phyloP scores from a whole-genome alignment of 2,888 invertebrate species.

The Dolomedes plantarius region DNA sequence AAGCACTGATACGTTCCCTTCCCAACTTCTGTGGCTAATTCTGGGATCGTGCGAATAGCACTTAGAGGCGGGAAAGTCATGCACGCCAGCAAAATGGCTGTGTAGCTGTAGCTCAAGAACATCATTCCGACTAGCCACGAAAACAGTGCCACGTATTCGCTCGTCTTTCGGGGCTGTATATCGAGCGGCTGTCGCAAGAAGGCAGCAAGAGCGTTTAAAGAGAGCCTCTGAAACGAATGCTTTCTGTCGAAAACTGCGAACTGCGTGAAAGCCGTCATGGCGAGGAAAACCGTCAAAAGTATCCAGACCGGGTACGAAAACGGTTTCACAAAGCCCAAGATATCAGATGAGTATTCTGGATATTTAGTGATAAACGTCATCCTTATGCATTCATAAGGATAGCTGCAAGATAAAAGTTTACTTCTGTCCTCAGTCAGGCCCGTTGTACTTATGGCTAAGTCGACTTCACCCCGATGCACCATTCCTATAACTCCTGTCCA shows the following conservation, averaged over 20 bases:
- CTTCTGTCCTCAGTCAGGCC: background rate
- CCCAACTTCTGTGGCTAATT: background rate
- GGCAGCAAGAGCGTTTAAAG: background rate
- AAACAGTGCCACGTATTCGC: background rate
- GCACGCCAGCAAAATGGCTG: background rate
- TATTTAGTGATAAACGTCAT: background rate
- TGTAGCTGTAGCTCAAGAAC: background rate
- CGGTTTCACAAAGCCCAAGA: background rate
- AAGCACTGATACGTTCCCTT: background rate
- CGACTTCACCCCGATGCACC: background rate
- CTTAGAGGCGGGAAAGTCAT: background rate
- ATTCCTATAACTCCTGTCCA: background rate
- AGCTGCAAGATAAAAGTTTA: background rate
- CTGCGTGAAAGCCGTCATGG: background rate
- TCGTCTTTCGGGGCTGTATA: background rate
- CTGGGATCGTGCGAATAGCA: background rate
- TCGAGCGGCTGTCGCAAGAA: background rate
- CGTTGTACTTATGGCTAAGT: background rate
- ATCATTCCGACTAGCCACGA: background rate
- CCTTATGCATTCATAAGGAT: background rate
- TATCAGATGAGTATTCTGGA: background rate
- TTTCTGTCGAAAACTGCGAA: background rate
- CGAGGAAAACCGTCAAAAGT: background rate
- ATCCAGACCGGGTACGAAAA: background rate
- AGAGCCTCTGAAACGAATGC: background rate